Evolutionary conservation across 2,797 vertebrate species (phyloP).

Genomic region (Limosa lapponica): DNA sequence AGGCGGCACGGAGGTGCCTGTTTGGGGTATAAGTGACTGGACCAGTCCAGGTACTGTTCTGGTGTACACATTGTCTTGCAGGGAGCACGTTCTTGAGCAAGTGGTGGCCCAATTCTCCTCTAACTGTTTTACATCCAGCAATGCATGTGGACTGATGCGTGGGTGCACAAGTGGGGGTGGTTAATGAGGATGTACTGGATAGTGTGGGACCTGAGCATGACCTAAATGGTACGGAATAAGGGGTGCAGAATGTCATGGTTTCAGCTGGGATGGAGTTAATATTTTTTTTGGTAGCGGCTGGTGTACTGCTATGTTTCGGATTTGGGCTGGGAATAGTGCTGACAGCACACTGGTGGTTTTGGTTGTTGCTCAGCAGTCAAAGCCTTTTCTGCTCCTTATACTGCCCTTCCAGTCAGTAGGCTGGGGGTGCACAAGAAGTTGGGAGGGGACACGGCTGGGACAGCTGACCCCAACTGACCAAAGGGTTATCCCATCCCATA

Average conservation of each 20-base stretch:
- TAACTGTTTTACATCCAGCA: background rate
- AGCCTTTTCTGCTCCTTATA: background rate
- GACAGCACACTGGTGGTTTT: background rate
- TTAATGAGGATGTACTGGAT: background rate
- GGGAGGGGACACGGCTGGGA: background rate
- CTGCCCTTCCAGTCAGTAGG: background rate
- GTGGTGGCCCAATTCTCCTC: accelerated
- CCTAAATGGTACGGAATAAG: background rate
- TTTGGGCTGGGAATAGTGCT: background rate
- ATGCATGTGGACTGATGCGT: accelerated
- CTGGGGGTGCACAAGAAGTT: background rate
- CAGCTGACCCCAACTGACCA: background rate
- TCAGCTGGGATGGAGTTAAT: background rate
- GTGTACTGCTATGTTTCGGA: background rate
- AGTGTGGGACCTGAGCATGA: background rate
- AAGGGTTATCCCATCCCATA: background rate
- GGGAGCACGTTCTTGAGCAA: background rate
- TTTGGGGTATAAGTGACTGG: background rate
- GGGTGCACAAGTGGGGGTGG: background rate
- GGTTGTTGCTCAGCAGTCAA: background rate
- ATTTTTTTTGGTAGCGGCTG: background rate
- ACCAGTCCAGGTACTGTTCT: background rate
- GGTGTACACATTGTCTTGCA: accelerated
- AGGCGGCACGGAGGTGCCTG: accelerated
- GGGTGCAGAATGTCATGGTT: background rate